Conservation (phyloP, 1,140 invertebrate genomes). For the Zaprionus camerounensis region DNA sequence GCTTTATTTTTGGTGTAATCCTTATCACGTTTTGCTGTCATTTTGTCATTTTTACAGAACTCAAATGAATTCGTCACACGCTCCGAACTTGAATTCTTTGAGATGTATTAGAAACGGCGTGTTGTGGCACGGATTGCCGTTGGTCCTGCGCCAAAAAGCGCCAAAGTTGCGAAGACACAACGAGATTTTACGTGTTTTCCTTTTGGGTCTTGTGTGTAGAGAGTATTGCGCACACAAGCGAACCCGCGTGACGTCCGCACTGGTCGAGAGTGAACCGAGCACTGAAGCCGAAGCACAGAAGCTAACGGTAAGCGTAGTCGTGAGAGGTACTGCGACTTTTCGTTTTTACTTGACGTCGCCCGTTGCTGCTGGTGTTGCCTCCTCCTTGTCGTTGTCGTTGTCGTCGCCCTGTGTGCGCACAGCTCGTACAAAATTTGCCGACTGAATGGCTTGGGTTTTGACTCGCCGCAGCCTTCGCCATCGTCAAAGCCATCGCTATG, state of each 20-base stretch:
- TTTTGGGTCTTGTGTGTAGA: not conserved
- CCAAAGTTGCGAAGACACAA: conserved; percentile 13
- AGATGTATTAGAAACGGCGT: not conserved
- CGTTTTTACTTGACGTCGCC: conserved; percentile 51
- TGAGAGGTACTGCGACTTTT: conserved; percentile 65
- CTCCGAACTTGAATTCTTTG: conserved; percentile 25
- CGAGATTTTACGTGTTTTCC: conserved; percentile 62
- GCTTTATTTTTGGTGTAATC: conserved; percentile 83
- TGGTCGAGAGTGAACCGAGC: conserved; percentile 60
- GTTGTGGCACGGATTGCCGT: conserved; percentile 6
- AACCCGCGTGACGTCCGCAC: conserved; percentile 45
- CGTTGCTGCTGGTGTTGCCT: conserved; percentile 34
- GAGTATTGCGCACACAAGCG: not conserved
- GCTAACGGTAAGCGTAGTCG: conserved; percentile 52
- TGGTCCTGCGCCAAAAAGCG: conserved; percentile 17
- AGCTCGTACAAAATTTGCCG: conserved; percentile 76
- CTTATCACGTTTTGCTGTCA: conserved; percentile 84
- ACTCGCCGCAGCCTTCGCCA: conserved; percentile 42
- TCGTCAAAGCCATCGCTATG: conserved; percentile 56
- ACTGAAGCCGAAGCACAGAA: conserved; percentile 53
- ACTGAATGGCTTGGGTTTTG: conserved; percentile 66
- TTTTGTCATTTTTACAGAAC: conserved; percentile 82
- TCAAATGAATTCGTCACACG: conserved; percentile 66
- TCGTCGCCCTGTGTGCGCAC: conserved; percentile 35
- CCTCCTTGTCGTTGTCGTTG: conserved; percentile 19